These are phyloP conservation scores for Loriculus beryllinus DNA, from an alignment of 2,797 vertebrate species.

Conservation along the genomic window DNA sequence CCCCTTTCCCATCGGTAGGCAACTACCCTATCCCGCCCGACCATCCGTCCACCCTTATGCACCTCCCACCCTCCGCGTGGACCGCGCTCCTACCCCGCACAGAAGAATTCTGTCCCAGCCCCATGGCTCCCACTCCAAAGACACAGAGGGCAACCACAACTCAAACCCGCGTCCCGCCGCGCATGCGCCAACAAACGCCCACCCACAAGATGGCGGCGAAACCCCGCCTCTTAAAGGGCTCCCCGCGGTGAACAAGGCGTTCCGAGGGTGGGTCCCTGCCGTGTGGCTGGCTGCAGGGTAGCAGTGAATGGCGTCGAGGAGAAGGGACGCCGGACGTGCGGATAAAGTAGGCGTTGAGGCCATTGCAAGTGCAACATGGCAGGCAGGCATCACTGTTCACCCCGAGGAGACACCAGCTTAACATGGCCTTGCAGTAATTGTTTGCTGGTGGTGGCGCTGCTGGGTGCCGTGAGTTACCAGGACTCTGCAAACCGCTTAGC, in stretches of 20 bases:
- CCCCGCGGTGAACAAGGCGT: not conserved
- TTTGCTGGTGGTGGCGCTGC: accelerated
- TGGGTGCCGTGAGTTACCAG: too few relatives aligned
- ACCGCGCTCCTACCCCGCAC: conserved; percentile 9
- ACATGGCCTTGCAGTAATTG: too few relatives aligned
- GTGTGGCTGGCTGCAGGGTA: not conserved
- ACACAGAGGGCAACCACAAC: not conserved
- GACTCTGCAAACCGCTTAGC: too few relatives aligned
- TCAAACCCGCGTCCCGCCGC: not conserved
- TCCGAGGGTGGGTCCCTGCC: not conserved
- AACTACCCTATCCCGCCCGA: too few relatives aligned
- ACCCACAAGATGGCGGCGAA: not conserved
- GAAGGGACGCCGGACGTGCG: not conserved
- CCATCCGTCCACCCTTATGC: not conserved
- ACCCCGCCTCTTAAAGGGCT: not conserved
- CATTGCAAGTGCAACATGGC: too few relatives aligned
- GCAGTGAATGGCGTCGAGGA: not conserved
- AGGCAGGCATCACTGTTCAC: accelerated
- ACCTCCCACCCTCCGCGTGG: not conserved
- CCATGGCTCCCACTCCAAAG: not conserved
- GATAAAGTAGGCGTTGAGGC: too few relatives aligned
- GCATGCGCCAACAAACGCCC: accelerated
- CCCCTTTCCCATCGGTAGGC: not conserved
- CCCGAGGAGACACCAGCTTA: accelerated
- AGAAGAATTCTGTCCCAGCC: not conserved